Conservation (phyloP, 2,888 invertebrate species). For the Noctua comes region DNA sequence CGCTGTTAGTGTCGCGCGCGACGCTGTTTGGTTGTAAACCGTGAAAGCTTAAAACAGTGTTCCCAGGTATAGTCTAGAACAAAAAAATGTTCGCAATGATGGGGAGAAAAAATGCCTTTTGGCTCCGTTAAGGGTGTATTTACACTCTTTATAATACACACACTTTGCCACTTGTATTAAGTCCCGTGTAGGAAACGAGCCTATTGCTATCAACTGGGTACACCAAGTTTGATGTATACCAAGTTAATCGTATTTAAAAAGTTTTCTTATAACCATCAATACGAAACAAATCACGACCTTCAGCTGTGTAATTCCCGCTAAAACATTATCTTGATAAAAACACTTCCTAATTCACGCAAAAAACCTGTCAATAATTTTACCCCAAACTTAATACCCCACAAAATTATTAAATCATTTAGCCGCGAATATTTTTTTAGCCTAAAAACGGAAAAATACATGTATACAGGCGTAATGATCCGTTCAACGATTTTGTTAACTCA, state of each 20-base stretch:
- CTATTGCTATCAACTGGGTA: not conserved
- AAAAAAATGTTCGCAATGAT: too few relatives aligned
- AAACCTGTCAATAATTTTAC: conserved; percentile 49
- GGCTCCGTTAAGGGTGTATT: too few relatives aligned
- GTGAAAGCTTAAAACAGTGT: too few relatives aligned
- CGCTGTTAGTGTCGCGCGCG: too few relatives aligned
- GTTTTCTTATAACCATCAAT: not conserved
- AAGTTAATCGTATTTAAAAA: not conserved
- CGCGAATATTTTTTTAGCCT: conserved; percentile 73
- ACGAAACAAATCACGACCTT: not conserved
- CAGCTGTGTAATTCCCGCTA: not conserved
- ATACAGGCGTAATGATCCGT: conserved; percentile 81
- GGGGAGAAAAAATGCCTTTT: too few relatives aligned
- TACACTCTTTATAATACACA: too few relatives aligned
- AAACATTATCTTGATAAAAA: conserved; percentile 20
- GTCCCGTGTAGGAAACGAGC: not conserved
- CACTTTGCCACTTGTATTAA: not conserved
- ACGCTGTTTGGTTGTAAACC: too few relatives aligned
- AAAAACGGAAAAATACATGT: conserved; percentile 73
- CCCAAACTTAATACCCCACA: conserved; percentile 50
- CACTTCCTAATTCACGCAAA: conserved; percentile 8
- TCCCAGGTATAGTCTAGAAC: too few relatives aligned
- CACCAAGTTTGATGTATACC: not conserved
- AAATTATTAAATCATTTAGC: conserved; percentile 61
- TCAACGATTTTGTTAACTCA: conserved; percentile 82